Base-by-base conservation (phyloP, 2,797 vertebrate genomes). In the Podargus strigoides region DNA sequence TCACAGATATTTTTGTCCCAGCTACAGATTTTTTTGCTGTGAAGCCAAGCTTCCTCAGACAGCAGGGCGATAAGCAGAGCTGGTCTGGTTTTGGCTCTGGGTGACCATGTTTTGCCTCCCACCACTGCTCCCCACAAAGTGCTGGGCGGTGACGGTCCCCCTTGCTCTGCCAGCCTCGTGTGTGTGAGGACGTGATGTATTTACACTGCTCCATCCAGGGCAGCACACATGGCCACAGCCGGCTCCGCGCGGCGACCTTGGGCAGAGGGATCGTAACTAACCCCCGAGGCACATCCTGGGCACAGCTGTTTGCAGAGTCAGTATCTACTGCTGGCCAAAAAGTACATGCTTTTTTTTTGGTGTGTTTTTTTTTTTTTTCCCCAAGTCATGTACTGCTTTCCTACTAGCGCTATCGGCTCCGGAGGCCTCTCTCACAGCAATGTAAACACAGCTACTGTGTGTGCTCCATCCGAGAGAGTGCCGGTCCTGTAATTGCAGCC, bases 371-470 rank as follows among this genome's bases (percentile, higher is more conserved):
- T 24, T 47, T 37, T 27, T 21, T 50, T 64, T 59, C 44, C 37
- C 22, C 0, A 75, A 87, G 44, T 49, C 87, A n/a, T 63, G 44
- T 64, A 64, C 52, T 72, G 53, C 68, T 85, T 69, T 87, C 55
- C 56, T 55, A 3, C 34, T 14, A 8, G 3, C 1, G 14, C 75
- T 86, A 78, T 21, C 7, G 5, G 90, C 78, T 94, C 70, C 0
- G 0, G 76, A 58, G 66, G 16, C 66, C 67, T 37, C 39, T 89
- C 58, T 68, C 14, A 7, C 80, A 83, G 87, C 77, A 64, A 59
- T 56, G 74, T 77, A 96, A 95, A 95, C 87, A 93, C 16, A 0
- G 93, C 94, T 90, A 95, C 87, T 85, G 67, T 69, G 81, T 19
- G 53, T 22, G 49, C 47, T 79, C 22, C 46, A 2, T 49, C 7